Base-by-base conservation (phyloP, 2,888 invertebrate species). In the Noctua fimbriata region DNA sequence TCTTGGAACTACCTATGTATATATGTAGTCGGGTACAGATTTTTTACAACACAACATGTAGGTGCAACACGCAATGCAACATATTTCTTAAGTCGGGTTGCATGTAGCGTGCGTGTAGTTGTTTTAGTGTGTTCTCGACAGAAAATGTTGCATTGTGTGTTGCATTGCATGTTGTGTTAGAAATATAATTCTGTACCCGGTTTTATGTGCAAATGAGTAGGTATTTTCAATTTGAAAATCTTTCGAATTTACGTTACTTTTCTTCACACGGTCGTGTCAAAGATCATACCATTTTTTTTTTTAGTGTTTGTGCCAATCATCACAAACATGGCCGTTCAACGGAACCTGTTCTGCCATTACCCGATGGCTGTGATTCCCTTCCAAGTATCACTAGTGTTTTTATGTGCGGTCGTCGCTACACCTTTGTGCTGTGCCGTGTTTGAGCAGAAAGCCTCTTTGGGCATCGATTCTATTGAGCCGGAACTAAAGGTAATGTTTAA, bases 291-390 rank as follows among this genome's bases (percentile, higher is more conserved):
- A 41, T n/a, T 2, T 44, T 44, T 6, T 41, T 52, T 86, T 78
- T 49, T 36, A 84, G 84, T 85, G 5, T 0, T 84, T 32, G 81
- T 77, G 32, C 84, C 84, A 21, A 0, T 84, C 0, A 1, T 84
- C n/a, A 84, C 84, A 2, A 77, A 84, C 41, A 1, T 21, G 0
- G 84, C 84, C 28, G 44, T 65, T 36, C 65, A 84, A 28, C 63
- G 44, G 6, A 52, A 72, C 10, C 6, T 76, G n/a, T 84, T 84
- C 71, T 77, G 84, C 28, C 70, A 73, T 55, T 84, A 72, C 44
- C 81, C 84, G 12, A 0, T 77, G 28, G 85, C 81, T 36, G 84
- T 81, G 14, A 16, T 84, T 36, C 84, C 84, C 5, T 84, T 84
- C 47, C 84, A 84, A 81, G 0, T 84, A 16, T 18, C 71, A 7